These are phyloP conservation scores for Rhagologus leucostigma DNA, from an alignment of 2,113 vertebrate genomes.

Conservation along the genomic window DNA sequence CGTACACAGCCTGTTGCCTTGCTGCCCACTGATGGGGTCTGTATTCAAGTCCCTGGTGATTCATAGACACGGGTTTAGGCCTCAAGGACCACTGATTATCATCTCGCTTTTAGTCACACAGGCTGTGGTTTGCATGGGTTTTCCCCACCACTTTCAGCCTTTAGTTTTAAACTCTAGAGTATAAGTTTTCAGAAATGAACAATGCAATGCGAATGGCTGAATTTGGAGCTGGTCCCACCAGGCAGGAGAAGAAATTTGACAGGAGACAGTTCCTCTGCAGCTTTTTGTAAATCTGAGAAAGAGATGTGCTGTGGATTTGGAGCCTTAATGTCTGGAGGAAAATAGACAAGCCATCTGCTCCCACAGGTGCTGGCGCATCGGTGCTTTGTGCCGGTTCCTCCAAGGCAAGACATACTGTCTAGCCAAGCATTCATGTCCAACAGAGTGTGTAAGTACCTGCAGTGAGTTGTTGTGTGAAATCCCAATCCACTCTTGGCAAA, in stretches of 20 bases:
- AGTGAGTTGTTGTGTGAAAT: background rate
- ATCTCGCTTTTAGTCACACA: background rate
- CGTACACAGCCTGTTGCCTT: background rate
- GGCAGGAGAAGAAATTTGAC: background rate
- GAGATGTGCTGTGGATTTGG: background rate
- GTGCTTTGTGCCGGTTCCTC: background rate
- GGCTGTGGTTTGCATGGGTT: background rate
- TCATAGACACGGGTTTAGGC: background rate
- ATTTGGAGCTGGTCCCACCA: background rate
- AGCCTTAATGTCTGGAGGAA: background rate
- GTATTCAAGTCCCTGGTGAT: background rate
- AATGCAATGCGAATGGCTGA: background rate
- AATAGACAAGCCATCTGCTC: conserved; percentile 24
- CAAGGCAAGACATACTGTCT: background rate
- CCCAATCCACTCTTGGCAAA: background rate
- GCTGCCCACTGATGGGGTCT: background rate
- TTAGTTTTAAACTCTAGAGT: background rate
- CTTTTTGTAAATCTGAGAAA: background rate
- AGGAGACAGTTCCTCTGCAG: background rate
- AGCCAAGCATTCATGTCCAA: background rate
- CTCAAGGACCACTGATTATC: background rate
- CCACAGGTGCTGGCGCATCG: background rate
- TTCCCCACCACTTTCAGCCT: background rate
- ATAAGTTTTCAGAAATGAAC: background rate
- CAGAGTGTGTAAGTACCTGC: background rate